phyloP scores from a whole-genome alignment of 2,797 vertebrate species.

The Tarsius wallacei region DNA sequence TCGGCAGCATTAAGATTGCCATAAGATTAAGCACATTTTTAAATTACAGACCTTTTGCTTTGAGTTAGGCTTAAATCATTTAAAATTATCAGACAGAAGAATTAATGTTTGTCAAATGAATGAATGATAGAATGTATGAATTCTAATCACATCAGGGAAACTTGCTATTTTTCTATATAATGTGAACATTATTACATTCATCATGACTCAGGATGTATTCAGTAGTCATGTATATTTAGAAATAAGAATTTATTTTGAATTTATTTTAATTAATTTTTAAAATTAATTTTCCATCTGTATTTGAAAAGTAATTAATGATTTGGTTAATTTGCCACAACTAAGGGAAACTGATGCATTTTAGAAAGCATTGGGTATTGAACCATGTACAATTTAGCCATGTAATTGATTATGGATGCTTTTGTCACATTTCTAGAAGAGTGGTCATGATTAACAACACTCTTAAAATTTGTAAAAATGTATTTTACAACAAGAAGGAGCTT shows the following conservation, averaged over 20 bases:
- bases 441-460: slow-evolving; percentile 41
- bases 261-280: not conserved
- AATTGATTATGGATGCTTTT: slow-evolving; percentile 27
- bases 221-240: not conserved
- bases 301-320: slow-evolving; percentile 59
- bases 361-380: slow-evolving; percentile 7
- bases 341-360: slow-evolving; percentile 57
- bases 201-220: not conserved
- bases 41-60: not conserved
- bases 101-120: slow-evolving; percentile 43
- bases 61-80: slow-evolving; percentile 41
- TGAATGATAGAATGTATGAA: slow-evolving; percentile 42
- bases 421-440: slow-evolving; percentile 16
- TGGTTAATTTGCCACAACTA: slow-evolving; percentile 60
- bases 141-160: slow-evolving; percentile 19
- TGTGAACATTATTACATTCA: not conserved
- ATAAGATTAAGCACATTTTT: not conserved
- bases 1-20: not conserved
- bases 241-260: slow-evolving; percentile 43
- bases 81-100: slow-evolving; percentile 47
- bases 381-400: slow-evolving; percentile 35
- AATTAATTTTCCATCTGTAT: slow-evolving; percentile 58
- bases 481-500: not conserved
- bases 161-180: slow-evolving; percentile 14
- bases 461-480: slow-evolving; percentile 3